Conservation (phyloP, 2,113 vertebrate species). For the Chrysochloris asiatica region DNA sequence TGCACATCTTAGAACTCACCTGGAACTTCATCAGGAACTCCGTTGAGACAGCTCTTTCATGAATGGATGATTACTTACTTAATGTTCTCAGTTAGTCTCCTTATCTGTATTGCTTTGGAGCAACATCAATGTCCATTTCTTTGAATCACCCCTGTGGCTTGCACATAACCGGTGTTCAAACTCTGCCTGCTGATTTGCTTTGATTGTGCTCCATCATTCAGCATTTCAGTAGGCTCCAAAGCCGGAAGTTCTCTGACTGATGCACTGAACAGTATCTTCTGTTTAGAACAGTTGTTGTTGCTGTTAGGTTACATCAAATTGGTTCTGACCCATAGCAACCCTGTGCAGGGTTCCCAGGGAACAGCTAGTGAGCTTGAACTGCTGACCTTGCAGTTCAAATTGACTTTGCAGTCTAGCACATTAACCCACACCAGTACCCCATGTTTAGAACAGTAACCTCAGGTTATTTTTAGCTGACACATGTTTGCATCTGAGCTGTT, state of each 20-base stretch:
- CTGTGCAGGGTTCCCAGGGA: no score
- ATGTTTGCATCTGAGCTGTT: not conserved
- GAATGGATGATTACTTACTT: not conserved
- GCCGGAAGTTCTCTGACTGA: constrained; percentile 36
- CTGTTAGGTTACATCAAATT: no score
- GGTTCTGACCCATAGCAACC: no score
- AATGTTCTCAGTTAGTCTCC: not conserved
- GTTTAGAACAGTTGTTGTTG: no score
- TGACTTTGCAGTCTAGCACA: no score
- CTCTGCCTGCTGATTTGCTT: not conserved
- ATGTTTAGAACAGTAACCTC: no score
- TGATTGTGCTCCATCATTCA: not conserved
- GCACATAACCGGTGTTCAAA: not conserved
- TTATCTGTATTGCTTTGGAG: not conserved
- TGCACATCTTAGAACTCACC: not conserved
- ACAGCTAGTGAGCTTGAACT: no score
- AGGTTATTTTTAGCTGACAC: constrained; percentile 26
- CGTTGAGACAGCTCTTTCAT: not conserved
- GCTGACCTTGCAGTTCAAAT: no score
- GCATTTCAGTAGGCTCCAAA: not conserved
- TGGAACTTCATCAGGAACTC: not conserved
- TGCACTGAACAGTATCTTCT: not conserved
- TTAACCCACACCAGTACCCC: no score
- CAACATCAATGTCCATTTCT: not conserved
- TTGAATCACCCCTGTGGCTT: not conserved